Conservation (phyloP, 2,888 invertebrate species). For the Athalia circularis region DNA sequence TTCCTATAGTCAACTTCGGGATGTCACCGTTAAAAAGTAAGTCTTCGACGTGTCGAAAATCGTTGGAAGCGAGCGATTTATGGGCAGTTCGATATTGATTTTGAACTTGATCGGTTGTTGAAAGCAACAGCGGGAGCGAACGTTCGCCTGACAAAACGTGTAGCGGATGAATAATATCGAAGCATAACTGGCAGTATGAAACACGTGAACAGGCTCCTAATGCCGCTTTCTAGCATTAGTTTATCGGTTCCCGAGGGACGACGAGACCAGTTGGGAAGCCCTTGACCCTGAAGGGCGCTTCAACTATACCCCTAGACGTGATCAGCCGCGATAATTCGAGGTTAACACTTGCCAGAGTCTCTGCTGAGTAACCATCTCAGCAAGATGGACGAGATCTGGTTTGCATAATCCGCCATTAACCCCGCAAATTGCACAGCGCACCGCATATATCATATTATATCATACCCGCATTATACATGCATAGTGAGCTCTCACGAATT, state of each 20-base stretch:
- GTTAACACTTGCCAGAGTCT: conserved; percentile 34
- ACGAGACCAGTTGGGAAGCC: not conserved
- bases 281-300: conserved; percentile 38
- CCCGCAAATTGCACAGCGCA: not conserved
- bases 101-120: too few species aligned
- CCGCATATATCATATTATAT: not conserved
- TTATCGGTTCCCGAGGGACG: conserved; percentile 31
- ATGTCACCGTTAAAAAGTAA: too few species aligned
- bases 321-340: conserved; percentile 36
- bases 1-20: too few species aligned
- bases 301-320: conserved; percentile 24
- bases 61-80: too few species aligned
- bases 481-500: not conserved
- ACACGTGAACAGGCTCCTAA: conserved; percentile 28
- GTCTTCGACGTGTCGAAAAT: too few species aligned
- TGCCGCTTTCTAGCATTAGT: conserved; percentile 18
- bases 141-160: not conserved
- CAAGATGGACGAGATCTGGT: conserved; percentile 38
- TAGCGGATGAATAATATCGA: not conserved
- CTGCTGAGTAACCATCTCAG: conserved; percentile 36
- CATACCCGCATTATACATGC: not conserved
- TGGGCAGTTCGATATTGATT: too few species aligned
- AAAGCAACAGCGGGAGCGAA: too few species aligned
- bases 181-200: not conserved
- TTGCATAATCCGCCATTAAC: conserved; percentile 44